Conservation (phyloP, 2,113 vertebrate species). For the Ciconia stormi region DNA sequence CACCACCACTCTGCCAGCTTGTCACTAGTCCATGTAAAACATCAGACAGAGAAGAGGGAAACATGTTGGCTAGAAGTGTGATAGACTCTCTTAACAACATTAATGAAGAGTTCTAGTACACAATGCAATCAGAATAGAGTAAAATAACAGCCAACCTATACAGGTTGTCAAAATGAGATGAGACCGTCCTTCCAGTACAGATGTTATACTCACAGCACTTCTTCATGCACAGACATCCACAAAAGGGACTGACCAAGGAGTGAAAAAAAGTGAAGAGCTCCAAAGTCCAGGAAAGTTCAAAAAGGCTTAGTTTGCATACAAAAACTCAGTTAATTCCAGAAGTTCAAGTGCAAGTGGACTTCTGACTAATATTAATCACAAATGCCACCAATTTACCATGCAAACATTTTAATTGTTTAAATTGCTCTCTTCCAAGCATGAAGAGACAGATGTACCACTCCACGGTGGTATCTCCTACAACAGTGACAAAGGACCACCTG, state of each 20-base stretch:
- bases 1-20: not conserved
- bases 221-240: not conserved
- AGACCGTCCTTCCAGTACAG: not conserved
- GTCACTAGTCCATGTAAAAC: not conserved
- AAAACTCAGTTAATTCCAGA: not conserved
- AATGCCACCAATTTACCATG: not conserved
- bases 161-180: not conserved
- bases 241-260: not conserved
- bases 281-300: not conserved
- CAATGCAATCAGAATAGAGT: not conserved
- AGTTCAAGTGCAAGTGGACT: not conserved
- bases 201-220: not conserved
- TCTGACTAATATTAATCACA: constrained; percentile 1
- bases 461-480: not conserved
- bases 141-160: not conserved
- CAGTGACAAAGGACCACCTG: not conserved
- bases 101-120: not conserved
- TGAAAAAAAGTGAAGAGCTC: not conserved
- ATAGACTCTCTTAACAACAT: not conserved
- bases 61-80: not conserved
- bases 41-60: not conserved
- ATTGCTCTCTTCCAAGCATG: not conserved
- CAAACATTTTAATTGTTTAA: constrained; percentile 23
- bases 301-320: not conserved
- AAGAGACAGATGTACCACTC: constrained; percentile 2